A percentile compares a stretch with the other conserved stretches of the same genome.
Conservation (phyloP, 2,797 vertebrate species). For the Lagorchestes hirsutus region DNA sequence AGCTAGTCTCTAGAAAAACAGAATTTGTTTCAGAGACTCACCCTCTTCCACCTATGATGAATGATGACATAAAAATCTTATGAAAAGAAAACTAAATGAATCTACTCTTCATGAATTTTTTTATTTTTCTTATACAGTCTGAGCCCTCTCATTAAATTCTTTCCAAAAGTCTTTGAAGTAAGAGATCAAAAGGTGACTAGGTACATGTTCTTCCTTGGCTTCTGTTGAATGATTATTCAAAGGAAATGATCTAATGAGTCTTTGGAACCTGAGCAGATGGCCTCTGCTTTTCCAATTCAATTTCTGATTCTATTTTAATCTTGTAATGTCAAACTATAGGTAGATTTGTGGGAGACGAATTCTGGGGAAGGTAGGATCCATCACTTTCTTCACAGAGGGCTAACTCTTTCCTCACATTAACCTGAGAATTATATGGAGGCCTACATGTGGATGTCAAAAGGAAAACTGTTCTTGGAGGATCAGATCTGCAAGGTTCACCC, state of each 20-base stretch:
- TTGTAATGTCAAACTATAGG: not conserved
- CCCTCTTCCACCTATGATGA: not conserved
- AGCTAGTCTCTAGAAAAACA: not conserved
- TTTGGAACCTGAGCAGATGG: not conserved
- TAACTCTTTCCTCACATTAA: not conserved
- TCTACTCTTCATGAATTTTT: not conserved
- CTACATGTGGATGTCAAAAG: not conserved
- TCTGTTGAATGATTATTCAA: not conserved
- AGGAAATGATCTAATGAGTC: not conserved
- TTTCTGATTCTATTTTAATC: not conserved
- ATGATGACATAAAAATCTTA: not conserved
- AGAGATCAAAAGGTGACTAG: not conserved
- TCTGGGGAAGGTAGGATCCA: not conserved
- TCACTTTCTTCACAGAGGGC: not conserved
- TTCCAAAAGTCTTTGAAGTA: not conserved
- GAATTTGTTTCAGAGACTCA: not conserved
- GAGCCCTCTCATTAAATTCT: not conserved
- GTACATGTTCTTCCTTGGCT: not conserved
- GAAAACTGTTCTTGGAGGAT: not conserved
- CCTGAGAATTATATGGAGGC: not conserved
- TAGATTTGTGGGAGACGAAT: not conserved
- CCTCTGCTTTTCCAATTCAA: not conserved
- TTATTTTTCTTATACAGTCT: not conserved
- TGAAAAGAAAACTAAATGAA: not conserved
- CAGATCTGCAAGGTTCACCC: no score